These are phyloP conservation scores for Sebastiscus albofasciatus DNA, from an alignment of 2,797 vertebrate genomes.

Conservation along the genomic window DNA sequence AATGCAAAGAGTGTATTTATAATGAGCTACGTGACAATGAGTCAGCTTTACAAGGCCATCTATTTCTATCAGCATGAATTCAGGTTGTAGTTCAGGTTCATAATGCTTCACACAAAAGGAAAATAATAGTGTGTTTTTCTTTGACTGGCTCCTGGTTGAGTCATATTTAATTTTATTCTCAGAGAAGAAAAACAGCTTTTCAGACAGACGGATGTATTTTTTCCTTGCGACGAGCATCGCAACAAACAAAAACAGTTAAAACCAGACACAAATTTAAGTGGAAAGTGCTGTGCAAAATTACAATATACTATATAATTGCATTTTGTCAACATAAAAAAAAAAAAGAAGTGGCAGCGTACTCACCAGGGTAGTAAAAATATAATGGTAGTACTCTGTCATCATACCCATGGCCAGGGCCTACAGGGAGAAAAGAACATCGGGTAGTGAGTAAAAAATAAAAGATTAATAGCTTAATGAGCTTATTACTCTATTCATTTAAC, in stretches of 20 bases:
- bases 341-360: slow-evolving; percentile 70
- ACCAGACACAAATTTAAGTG: slow-evolving; percentile 1
- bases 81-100: slow-evolving; percentile 15
- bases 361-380: slow-evolving; percentile 98
- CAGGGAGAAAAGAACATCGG: slow-evolving; percentile 47
- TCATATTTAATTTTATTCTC: slow-evolving; percentile 40
- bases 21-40: slow-evolving; percentile 7
- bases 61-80: slow-evolving; percentile 30
- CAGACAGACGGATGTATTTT: slow-evolving; percentile 26
- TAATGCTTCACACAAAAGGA: slow-evolving; percentile 17
- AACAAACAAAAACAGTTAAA: slow-evolving; percentile 8
- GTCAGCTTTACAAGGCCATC: slow-evolving; percentile 21
- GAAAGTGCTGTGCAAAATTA: background rate
- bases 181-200: slow-evolving; percentile 32
- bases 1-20: slow-evolving; percentile 36
- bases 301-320: background rate
- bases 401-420: slow-evolving; percentile 98
- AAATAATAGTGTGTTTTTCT: slow-evolving; percentile 39
- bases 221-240: slow-evolving; percentile 5
- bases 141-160: slow-evolving; percentile 15
- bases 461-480: slow-evolving; percentile 23
- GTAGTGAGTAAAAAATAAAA: slow-evolving; percentile 22
- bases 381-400: slow-evolving; percentile 99
- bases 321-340: slow-evolving; percentile 9
- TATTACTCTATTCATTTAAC: background rate